phyloP scores from a whole-genome alignment of 2,888 invertebrate species.

The Lithophane semibrunnea region DNA sequence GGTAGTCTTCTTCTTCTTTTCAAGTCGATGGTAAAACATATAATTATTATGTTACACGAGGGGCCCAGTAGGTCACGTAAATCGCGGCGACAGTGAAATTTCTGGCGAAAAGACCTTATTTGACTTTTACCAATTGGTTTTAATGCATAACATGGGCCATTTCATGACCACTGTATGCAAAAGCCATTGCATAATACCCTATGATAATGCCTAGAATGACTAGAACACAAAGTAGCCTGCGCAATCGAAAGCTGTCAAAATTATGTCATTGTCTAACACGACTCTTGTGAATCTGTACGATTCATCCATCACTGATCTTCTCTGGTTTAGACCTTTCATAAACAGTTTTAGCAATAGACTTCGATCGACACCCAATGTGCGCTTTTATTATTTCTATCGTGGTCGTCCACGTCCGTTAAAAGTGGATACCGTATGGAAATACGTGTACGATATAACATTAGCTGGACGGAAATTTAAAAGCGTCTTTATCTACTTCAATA shows the following conservation, averaged over 20 bases:
- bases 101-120: no score
- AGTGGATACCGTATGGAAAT: no score
- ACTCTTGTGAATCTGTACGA: neutral
- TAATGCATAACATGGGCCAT: neutral
- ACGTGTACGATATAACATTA: neutral
- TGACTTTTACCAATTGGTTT: neutral
- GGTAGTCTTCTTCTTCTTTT: no score
- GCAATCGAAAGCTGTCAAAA: slow-evolving; percentile 42
- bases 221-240: slow-evolving; percentile 28
- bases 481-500: neutral
- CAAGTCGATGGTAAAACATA: no score
- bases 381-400: neutral
- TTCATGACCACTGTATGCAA: slow-evolving; percentile 42
- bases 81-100: no score
- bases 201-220: neutral
- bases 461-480: neutral
- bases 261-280: slow-evolving; percentile 52
- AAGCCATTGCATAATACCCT: slow-evolving; percentile 13
- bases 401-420: neutral
- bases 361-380: no score
- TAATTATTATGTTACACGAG: no score
- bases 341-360: neutral
- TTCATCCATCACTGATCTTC: slow-evolving; percentile 14
- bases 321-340: neutral
- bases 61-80: no score